phyloP scores from a whole-genome alignment of 2,888 invertebrate species.

The Leptinotarsa juncta region DNA sequence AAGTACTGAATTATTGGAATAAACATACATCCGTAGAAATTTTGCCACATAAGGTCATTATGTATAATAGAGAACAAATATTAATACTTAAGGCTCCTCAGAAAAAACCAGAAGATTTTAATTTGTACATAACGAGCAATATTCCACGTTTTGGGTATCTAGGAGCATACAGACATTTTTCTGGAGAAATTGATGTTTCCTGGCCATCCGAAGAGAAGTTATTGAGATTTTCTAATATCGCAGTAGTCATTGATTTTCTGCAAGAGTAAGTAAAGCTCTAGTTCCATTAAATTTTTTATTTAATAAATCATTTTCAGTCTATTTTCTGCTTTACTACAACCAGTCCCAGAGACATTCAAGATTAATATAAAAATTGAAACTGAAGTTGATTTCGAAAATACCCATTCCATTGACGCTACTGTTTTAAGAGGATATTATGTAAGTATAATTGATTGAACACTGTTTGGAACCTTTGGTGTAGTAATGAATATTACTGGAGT shows the following conservation, averaged over 20 bases:
- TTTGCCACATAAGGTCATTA: conserved; percentile 25
- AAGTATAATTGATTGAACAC: conserved; percentile 45
- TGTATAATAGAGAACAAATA: conserved; percentile 37
- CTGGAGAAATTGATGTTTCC: conserved; percentile 51
- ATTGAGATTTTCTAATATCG: conserved; percentile 50
- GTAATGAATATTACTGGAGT: too few relatives aligned
- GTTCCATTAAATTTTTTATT: background rate
- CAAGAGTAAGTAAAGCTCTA: conserved; percentile 48
- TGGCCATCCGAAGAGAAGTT: conserved; percentile 56
- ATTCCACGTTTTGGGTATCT: conserved; percentile 58
- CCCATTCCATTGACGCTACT: conserved; percentile 53
- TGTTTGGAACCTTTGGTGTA: too few relatives aligned
- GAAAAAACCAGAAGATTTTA: conserved; percentile 46
- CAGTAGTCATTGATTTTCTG: conserved; percentile 47
- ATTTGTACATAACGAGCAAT: conserved; percentile 56
- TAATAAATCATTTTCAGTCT: conserved; percentile 46
- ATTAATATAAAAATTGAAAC: conserved; percentile 53
- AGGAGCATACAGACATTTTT: conserved; percentile 49
- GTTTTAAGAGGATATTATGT: conserved; percentile 60
- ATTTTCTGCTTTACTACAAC: conserved; percentile 52
- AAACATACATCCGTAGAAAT: background rate
- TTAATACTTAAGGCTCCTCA: conserved; percentile 39
- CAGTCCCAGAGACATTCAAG: conserved; percentile 55
- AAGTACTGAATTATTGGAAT: background rate
- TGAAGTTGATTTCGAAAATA: conserved; percentile 47